Conservation (phyloP, 1,140 invertebrate species). For the Zaprionus capensis region DNA sequence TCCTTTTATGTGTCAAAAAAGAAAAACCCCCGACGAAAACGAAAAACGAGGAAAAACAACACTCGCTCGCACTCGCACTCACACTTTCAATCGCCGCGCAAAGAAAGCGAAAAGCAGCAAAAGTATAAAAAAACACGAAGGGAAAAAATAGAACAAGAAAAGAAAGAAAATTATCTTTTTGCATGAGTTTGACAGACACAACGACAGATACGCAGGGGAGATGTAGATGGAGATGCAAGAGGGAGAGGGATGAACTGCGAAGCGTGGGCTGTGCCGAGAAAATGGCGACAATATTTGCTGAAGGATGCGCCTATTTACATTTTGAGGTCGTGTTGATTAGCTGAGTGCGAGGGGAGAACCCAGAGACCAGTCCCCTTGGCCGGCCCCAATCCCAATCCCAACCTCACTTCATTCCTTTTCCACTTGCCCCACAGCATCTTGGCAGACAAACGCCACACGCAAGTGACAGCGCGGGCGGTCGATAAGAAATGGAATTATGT, state of each 20-base stretch:
- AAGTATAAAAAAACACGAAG: slow-evolving; percentile 11
- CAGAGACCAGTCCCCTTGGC: neutral
- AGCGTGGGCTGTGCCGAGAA: slow-evolving; percentile 44
- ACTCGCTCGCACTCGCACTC: slow-evolving; percentile 53
- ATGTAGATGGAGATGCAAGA: slow-evolving; percentile 37
- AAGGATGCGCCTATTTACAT: slow-evolving; percentile 75
- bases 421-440: slow-evolving; percentile 28
- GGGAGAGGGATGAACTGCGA: slow-evolving; percentile 19
- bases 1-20: slow-evolving; percentile 84
- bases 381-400: neutral
- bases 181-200: slow-evolving; percentile 68
- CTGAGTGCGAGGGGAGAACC: slow-evolving; percentile 62
- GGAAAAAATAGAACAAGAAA: slow-evolving; percentile 46
- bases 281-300: slow-evolving; percentile 81
- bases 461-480: slow-evolving; percentile 47
- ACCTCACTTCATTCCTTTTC: neutral
- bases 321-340: slow-evolving; percentile 81
- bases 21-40: slow-evolving; percentile 54
- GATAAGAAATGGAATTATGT: slow-evolving; percentile 73
- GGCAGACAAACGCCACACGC: slow-evolving; percentile 36
- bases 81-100: slow-evolving; percentile 36
- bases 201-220: slow-evolving; percentile 58
- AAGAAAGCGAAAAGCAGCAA: slow-evolving; percentile 72
- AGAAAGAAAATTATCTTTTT: slow-evolving; percentile 71
- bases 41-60: slow-evolving; percentile 58